These are phyloP conservation scores for Aptenodytes forsteri DNA, from an alignment of 2,113 vertebrate species.

Conservation along the genomic window DNA sequence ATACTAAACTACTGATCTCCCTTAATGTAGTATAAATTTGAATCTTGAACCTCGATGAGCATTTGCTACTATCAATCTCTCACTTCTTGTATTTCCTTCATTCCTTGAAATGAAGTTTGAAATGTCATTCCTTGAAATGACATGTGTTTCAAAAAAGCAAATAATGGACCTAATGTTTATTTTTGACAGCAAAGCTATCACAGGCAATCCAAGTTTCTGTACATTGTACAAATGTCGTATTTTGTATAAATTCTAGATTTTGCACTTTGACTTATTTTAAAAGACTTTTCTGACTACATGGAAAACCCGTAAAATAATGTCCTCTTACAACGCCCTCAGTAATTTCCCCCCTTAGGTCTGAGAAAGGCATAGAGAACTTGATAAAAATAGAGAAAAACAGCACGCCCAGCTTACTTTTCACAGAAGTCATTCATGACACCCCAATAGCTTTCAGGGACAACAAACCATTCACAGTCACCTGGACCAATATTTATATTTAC, in stretches of 20 bases:
- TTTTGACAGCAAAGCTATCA: background rate
- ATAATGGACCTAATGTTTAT: background rate
- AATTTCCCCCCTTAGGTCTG: background rate
- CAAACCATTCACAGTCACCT: constrained; percentile 98
- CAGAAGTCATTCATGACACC: constrained; percentile 97
- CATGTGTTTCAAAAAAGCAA: background rate
- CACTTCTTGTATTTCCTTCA: background rate
- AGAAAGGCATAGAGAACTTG: background rate
- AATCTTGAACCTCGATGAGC: background rate
- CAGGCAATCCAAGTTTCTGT: background rate
- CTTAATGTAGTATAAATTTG: background rate
- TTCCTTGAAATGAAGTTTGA: background rate
- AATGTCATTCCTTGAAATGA: too few species aligned
- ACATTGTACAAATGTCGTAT: background rate
- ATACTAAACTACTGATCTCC: background rate
- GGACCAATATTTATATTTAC: constrained; percentile 99
- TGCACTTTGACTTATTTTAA: background rate
- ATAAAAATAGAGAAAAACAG: background rate
- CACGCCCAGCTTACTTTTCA: constrained; percentile 85
- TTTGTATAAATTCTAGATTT: background rate
- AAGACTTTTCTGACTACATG: background rate
- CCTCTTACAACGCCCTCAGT: background rate
- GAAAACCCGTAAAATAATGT: background rate
- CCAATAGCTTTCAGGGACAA: constrained; percentile 95
- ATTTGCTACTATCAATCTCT: background rate